Conservation (phyloP, 2,888 invertebrate species). For the Rhimphoctona megacephalus region DNA sequence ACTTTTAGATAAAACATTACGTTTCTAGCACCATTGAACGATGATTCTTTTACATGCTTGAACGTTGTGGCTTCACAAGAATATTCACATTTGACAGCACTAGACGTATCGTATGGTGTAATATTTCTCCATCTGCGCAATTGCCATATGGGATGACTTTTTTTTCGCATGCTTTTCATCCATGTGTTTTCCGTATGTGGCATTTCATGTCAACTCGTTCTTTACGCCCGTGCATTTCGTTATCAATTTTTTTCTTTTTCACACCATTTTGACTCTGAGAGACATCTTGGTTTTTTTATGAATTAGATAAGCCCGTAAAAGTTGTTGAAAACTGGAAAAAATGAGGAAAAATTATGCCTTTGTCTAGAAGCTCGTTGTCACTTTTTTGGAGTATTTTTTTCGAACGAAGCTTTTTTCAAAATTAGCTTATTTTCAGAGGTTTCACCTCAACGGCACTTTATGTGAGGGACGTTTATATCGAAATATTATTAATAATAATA, state of each 20-base stretch:
- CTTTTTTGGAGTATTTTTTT: neutral
- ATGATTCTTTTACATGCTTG: neutral
- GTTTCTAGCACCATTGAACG: neutral
- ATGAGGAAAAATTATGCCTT: neutral
- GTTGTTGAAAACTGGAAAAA: neutral
- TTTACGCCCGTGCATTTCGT: neutral
- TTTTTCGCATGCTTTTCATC: constrained; percentile 33
- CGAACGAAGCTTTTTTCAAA: neutral
- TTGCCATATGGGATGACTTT: constrained; percentile 50
- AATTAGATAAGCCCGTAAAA: neutral
- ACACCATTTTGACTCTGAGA: neutral
- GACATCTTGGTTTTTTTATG: neutral
- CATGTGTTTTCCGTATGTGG: constrained; percentile 12
- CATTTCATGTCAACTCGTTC: constrained; percentile 33
- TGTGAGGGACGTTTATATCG: neutral
- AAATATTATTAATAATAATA: no score
- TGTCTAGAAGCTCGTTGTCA: neutral
- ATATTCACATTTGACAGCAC: constrained; percentile 33
- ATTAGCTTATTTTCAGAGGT: neutral
- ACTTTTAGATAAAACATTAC: neutral
- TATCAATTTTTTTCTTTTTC: neutral
- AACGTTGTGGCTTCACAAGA: neutral
- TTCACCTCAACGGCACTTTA: neutral
- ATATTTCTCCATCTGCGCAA: constrained; percentile 48
- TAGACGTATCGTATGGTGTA: constrained; percentile 9